These are phyloP conservation scores for Caenorhabditis remanei DNA, from an alignment of 1,140 invertebrate genomes.

Conservation along the genomic window DNA sequence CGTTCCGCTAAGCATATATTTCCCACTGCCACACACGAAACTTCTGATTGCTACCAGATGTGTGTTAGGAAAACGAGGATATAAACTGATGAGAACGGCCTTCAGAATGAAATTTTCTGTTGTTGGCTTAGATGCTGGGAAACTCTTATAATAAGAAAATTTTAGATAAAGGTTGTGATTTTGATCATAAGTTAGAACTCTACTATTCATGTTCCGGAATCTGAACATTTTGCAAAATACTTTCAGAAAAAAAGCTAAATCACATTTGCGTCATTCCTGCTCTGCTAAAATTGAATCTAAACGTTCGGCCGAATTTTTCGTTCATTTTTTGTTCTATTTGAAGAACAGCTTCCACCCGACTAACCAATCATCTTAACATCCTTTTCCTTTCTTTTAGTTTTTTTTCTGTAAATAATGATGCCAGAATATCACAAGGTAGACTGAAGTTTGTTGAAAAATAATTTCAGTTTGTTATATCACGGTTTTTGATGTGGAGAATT, in stretches of 20 bases:
- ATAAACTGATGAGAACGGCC: conserved; percentile 42
- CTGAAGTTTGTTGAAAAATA: neutral
- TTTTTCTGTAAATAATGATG: conserved; percentile 31
- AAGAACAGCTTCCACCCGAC: conserved; percentile 1
- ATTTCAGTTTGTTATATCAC: too few relatives aligned
- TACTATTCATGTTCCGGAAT: neutral
- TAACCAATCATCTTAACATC: conserved; percentile 46
- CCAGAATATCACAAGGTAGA: neutral
- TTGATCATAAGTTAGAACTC: too few relatives aligned
- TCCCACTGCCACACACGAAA: conserved; percentile 42
- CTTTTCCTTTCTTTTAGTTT: conserved; percentile 14
- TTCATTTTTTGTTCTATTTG: conserved; percentile 51
- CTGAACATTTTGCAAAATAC: neutral
- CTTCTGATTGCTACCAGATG: conserved; percentile 51
- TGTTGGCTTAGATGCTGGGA: neutral
- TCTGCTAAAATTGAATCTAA: neutral
- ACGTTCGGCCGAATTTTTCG: conserved; percentile 14
- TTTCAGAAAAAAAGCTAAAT: neutral
- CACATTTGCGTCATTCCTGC: conserved; percentile 4
- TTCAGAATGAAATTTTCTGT: neutral
- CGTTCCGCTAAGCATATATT: conserved; percentile 32
- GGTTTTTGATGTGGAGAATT: neutral
- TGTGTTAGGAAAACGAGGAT: conserved; percentile 6
- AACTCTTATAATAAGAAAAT: too few relatives aligned
- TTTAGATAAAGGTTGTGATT: too few relatives aligned